Evolutionary conservation across 2,797 vertebrate species (phyloP), one percentile per base, ranked within the genome.

Genomic region (Sebastes nivosus): DNA sequence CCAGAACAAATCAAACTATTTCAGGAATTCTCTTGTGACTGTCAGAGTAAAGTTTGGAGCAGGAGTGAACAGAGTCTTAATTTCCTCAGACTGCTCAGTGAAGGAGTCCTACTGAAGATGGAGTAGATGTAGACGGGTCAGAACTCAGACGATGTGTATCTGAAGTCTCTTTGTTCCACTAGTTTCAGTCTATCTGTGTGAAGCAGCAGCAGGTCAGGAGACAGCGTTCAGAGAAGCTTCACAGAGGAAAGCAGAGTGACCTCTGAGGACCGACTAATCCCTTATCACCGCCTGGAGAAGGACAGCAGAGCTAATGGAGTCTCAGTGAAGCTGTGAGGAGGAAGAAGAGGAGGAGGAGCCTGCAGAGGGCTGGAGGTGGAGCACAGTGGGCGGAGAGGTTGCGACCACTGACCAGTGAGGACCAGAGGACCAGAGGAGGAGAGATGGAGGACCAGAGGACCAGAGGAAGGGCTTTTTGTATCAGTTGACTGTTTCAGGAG

Each of bases 271-370:
- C 70, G 8, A 87, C 76, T 92, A 85, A 93, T 92, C 84, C 92
- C 77, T 85, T 75, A 87, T 92, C 88, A 88, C 77, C 68, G 83
- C 67, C 75, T 1, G 30, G 55, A 76, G 83, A 88, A 72, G 83
- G 88, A 86, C 76, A 80, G 79, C 66, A 27, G 36, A 76, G 84
- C 76, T 91, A 92, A 90, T 90, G 81, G 91, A 86, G 80, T 86
- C 75, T 72, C 82, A 83, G 81, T 75, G 82, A 88, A 80, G 82
- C 84, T 73, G 78, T 60, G 74, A 61, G 66, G 68, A 78, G 61
- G 71, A 80, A 80, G 75, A 86, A 11, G 67, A 74, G 57, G 54
- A 75, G 46, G 50, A 52, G 4, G 3, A 52, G 36, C 5, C 22
- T 38, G 70, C 52, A 42, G 38, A 52, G 42, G 61, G 29, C 12